Evolutionary conservation across 2,113 vertebrate genomes (phyloP), one percentile per base, ranked within the genome.

Genomic region (Siphamia tubifer): DNA sequence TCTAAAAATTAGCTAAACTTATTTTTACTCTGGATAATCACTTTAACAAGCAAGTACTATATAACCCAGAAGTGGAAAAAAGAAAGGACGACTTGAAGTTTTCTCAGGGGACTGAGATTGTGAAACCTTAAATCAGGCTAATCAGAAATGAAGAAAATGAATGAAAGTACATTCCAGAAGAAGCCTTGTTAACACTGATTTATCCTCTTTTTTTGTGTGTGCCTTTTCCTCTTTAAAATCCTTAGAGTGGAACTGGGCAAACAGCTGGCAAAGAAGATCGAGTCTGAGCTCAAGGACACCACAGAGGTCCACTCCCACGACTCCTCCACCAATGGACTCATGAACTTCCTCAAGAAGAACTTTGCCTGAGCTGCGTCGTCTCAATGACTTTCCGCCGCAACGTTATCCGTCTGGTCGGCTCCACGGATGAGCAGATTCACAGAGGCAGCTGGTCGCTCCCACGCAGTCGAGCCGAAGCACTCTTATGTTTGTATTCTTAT

Each of bases 231-330:
- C 8, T 19, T 12, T 27, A 0, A 3, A 21, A 9, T 34, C 17
- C 93, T 44, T 44, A 99, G 98, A 30, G 97, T 99, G 36, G 96
- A 99, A 68, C 93, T 99, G 74, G 98, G 97, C 35, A 99, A 99
- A 72, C 96, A 98, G 77, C 90, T 99, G 77, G 96, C 96, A 11
- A 99, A 99, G 92, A 94, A 96, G 84, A 99, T 99, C 4, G 97
- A 99, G 70, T 94, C 97, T 0, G 98, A 99, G 61, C 93, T 99
- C 67, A 93, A 94, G 15, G 92, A 95, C 24, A 58, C 86, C 2
- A 69, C 84, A 4, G 89, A 94, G 3, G 94, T 98, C 81, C 94
- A 92, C 58, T 96, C 97, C 55, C 98, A 99, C 0, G 97, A 99
- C 77, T 85, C 94, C 32, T 99, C 97, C 56, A 99, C 98, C 73